Percentiles rank a stretch among this genome's conserved stretches.
These are phyloP conservation scores for Chloroceryle inda DNA, from an alignment of 2,797 vertebrate species.

Conservation along the genomic window DNA sequence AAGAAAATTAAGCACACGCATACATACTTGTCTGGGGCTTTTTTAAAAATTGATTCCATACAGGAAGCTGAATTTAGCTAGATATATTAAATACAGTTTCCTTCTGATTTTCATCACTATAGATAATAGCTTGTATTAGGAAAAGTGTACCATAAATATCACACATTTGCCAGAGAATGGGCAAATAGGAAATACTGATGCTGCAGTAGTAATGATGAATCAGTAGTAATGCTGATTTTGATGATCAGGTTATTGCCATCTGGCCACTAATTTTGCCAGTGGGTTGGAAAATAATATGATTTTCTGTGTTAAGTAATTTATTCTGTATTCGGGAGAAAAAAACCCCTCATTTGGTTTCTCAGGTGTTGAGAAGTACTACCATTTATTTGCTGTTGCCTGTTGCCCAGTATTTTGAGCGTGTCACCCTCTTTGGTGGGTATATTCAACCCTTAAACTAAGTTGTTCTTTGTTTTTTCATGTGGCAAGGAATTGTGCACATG, in stretches of 20 bases:
- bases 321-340: conserved; percentile 44
- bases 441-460: conserved; percentile 49
- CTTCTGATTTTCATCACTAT: conserved; percentile 32
- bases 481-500: background rate
- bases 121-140: conserved; percentile 45
- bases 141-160: background rate
- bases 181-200: conserved; percentile 20
- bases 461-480: background rate
- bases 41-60: conserved; percentile 41
- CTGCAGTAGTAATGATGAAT: background rate
- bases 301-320: conserved; percentile 62
- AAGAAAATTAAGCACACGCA: conserved; percentile 53
- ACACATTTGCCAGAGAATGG: background rate
- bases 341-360: background rate
- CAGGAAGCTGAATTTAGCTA: conserved; percentile 28
- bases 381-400: background rate
- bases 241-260: conserved; percentile 61
- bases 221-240: conserved; percentile 45
- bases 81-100: conserved; percentile 24
- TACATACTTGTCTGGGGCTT: conserved; percentile 46
- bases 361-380: background rate
- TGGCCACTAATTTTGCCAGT: conserved; percentile 46
- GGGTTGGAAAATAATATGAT: conserved; percentile 62
- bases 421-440: conserved; percentile 54
- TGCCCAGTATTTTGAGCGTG: conserved; percentile 27